phyloP scores from a whole-genome alignment of 2,888 invertebrate species.

The Chironomus tentans region DNA sequence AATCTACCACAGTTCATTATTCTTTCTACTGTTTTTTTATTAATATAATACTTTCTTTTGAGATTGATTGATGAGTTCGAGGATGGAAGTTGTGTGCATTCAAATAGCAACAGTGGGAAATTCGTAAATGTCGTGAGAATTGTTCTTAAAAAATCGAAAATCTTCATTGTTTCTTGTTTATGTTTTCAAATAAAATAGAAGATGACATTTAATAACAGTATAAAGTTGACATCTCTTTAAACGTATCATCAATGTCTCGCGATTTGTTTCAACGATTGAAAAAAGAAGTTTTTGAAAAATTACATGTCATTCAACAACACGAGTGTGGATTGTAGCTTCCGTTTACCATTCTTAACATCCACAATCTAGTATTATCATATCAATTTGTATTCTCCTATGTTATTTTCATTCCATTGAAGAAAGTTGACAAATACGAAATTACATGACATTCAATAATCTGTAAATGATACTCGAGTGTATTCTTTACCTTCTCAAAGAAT shows the following conservation, averaged over 20 bases:
- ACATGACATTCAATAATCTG: slow-evolving; percentile 16
- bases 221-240: neutral
- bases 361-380: neutral
- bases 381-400: neutral
- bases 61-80: neutral
- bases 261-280: neutral
- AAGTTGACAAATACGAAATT: slow-evolving; percentile 10
- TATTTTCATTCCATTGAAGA: neutral
- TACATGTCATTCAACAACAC: slow-evolving; percentile 4
- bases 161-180: too few species aligned
- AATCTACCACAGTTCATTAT: neutral
- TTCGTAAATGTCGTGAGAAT: neutral
- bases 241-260: neutral
- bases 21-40: too few species aligned
- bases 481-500: neutral
- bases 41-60: neutral
- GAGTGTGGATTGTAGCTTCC: slow-evolving; percentile 2
- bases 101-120: neutral
- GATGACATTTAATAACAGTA: too few species aligned
- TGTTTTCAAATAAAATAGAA: too few species aligned
- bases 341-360: neutral
- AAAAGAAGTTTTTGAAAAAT: slow-evolving; percentile 9
- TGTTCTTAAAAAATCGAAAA: neutral
- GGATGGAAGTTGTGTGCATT: neutral
- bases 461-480: slow-evolving; percentile 1